These are phyloP conservation scores for Panthera leo DNA, from an alignment of 2,113 vertebrate genomes.

Conservation along the genomic window DNA sequence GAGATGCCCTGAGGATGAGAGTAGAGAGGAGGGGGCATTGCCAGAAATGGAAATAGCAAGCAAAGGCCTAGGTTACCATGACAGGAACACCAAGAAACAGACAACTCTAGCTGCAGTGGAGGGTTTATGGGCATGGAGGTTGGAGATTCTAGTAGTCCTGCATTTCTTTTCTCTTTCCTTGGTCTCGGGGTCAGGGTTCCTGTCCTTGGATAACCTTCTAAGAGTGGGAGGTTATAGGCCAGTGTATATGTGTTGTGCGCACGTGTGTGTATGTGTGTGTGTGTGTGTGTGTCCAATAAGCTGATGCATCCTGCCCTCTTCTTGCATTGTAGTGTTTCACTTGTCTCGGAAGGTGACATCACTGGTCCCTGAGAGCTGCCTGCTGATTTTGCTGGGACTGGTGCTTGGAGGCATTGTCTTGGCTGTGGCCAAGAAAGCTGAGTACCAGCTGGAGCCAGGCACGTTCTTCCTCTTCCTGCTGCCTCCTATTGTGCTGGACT, in stretches of 20 bases:
- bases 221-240: not conserved
- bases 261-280: not conserved
- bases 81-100: not conserved
- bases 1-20: not conserved
- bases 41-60: not conserved
- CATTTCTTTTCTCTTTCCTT: conserved; percentile 20
- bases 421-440: conserved; percentile 94
- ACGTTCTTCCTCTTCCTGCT: conserved; percentile 98
- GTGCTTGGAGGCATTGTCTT: conserved; percentile 95
- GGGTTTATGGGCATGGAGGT: not conserved
- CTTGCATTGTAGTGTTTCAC: conserved; percentile 92
- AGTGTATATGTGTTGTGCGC: not conserved
- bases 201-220: not conserved
- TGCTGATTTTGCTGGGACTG: conserved; percentile 96
- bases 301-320: conserved; percentile 44
- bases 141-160: not conserved
- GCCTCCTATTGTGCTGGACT: conserved; percentile 96
- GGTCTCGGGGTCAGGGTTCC: not conserved
- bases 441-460: conserved; percentile 95
- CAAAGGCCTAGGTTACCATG: not conserved
- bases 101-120: not conserved
- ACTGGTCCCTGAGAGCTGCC: conserved; percentile 95
- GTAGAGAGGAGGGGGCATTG: conserved; percentile 11
- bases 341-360: conserved; percentile 95
- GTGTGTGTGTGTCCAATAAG: not conserved